Percentiles rank a stretch among this genome's conserved stretches.
Conservation (phyloP, 2,888 invertebrate species). For the Hypomecis atomaria region DNA sequence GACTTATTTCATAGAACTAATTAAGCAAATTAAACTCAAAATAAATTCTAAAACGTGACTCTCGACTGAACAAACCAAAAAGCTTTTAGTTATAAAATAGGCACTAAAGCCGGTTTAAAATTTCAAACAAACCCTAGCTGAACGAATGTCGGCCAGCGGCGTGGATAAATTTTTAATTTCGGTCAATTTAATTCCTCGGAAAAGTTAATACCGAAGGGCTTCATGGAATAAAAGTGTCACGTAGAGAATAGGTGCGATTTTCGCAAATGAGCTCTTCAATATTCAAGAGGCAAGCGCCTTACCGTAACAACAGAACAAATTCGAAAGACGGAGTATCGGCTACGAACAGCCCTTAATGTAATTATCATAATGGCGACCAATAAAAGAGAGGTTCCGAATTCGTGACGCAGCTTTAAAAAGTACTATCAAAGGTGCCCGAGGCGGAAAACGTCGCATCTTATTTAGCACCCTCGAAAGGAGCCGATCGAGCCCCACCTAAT, state of each 20-base stretch:
- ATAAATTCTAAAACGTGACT: conserved; percentile 8
- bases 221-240: conserved; percentile 72
- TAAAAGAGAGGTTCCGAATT: conserved; percentile 82
- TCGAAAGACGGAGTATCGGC: conserved; percentile 81
- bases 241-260: conserved; percentile 81
- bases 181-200: conserved; percentile 54
- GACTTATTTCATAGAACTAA: too few relatives aligned
- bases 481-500: conserved; percentile 69
- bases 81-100: conserved; percentile 30
- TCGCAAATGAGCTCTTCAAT: conserved; percentile 80
- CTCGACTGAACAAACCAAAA: conserved; percentile 27
- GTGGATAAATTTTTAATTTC: conserved; percentile 60
- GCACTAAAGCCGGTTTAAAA: conserved; percentile 32
- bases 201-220: conserved; percentile 40
- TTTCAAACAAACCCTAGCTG: conserved; percentile 29
- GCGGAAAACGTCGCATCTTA: conserved; percentile 83
- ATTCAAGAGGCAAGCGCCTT: conserved; percentile 78
- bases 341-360: conserved; percentile 78
- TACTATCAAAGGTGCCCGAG: conserved; percentile 66
- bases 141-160: conserved; percentile 42
- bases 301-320: conserved; percentile 82
- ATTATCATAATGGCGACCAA: conserved; percentile 84
- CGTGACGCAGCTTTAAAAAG: conserved; percentile 82
- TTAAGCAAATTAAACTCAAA: conserved; percentile 7
- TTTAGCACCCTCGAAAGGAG: conserved; percentile 78